Base-by-base conservation (phyloP, 2,888 invertebrate species). In the Caenorhabditis angaria region DNA sequence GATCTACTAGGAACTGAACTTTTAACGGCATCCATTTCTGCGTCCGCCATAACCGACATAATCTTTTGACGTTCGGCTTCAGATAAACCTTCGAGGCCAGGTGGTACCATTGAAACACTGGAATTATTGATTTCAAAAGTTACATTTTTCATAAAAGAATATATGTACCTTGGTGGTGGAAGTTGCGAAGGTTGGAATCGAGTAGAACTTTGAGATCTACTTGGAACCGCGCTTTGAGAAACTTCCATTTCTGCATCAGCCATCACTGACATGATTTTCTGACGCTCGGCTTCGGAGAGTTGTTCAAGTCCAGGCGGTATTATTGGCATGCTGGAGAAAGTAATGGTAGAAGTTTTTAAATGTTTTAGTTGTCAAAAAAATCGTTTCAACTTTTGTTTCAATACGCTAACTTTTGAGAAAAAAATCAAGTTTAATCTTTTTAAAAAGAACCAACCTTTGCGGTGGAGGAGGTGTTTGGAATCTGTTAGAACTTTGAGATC, bases 41-140 rank as follows among this genome's bases (percentile, higher is more conserved):
- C 60, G 10, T 41, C 89, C 54, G 90, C 66, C 90, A 91, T 91
- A n/a, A 91, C 91, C 70, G 90, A 89, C 77, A 90, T 89, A 59
- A 91, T 91, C 86, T 91, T 89, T 65, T 90, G 89, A 61, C 90
- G 88, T 84, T 91, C 91, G 76, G 91, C 91, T 54, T 90, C 90
- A 66, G 91, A 90, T 77, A 91, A 87, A 83, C 57, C 80, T 65
- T 85, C 85, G 32, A 85, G 54, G 1, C 83, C 85, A 10, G 84
- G 82, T 48, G 83, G 82, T 8, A 32, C n/a, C n/a, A n/a, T n/a
- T n/a, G n/a, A n/a, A n/a, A n/a, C n/a, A n/a, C n/a, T n/a, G n/a
- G n/a, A n/a, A n/a, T n/a, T n/a, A n/a, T n/a, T n/a, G n/a, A n/a
- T n/a, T n/a, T n/a, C n/a, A n/a, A n/a, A n/a, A n/a, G n/a, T n/a